Evolutionary conservation across 2,888 invertebrate species (phyloP).

Genomic region (Tinea pellionella): DNA sequence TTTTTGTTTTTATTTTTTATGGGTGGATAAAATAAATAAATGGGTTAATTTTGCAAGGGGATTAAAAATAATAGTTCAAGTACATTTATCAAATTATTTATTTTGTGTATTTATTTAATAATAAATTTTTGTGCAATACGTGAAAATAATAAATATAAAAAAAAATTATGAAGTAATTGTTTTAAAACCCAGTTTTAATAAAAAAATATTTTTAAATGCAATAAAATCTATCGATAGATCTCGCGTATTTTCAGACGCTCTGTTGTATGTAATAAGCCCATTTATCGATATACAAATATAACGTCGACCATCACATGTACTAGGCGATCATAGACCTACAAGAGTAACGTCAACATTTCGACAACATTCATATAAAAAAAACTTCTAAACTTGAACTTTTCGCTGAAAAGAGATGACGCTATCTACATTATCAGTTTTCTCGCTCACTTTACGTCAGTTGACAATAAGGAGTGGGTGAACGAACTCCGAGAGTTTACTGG

Average conservation of each 20-base stretch:
- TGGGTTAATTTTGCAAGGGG: neutral
- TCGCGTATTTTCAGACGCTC: neutral
- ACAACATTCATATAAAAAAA: conserved; percentile 43
- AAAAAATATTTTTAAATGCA: neutral
- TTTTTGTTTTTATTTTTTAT: neutral
- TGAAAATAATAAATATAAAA: neutral
- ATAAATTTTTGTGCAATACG: neutral
- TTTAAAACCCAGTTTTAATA: too few relatives aligned
- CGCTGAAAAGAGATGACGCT: conserved; percentile 41
- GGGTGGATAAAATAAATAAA: neutral
- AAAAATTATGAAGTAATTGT: neutral
- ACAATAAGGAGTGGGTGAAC: conserved; percentile 67
- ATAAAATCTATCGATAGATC: neutral
- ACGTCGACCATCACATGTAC: conserved; percentile 63
- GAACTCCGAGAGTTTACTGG: conserved; percentile 69
- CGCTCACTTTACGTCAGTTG: conserved; percentile 63
- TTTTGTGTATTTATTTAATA: too few relatives aligned
- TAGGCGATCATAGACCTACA: conserved; percentile 52
- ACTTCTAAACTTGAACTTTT: conserved; percentile 58
- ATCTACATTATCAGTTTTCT: conserved; percentile 40
- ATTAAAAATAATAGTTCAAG: neutral
- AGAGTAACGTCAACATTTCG: conserved; percentile 54
- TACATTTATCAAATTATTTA: neutral
- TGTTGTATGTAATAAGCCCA: conserved; percentile 18
- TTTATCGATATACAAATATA: conserved; percentile 54